Base-by-base conservation (phyloP, 2,113 vertebrate species). In the Sylvicapra grimmia region DNA sequence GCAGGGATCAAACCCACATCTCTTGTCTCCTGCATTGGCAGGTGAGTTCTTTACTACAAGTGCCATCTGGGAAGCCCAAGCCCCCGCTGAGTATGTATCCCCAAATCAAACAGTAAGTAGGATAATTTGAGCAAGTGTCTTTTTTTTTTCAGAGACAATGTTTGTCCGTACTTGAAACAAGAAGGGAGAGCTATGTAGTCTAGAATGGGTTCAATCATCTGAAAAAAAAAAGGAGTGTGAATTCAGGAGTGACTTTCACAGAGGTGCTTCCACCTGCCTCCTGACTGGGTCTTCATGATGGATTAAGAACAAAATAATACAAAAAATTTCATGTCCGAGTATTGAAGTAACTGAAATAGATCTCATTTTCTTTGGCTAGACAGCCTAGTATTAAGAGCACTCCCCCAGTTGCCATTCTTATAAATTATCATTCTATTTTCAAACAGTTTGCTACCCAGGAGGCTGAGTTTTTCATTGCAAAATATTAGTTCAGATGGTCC, bases 341-440 rank as follows among this genome's bases (percentile, higher is more conserved):
- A 72, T 19, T n/a, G 58, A 95, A 93, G 44, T 89, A 53, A 80
- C 31, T 72, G 95, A 15, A 91, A 51, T 44, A 89, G 44, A 92
- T 56, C 33, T 94, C 47, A 58, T 90, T 93, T 95, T 93, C 47
- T 84, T 63, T 33, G 6, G 15, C 65, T 27, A 63, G 77, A 80
- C 3, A 80, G 44, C n/a, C 27, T 44, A 53, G 11, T 85, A 95
- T 29, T 75, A 97, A 93, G 33, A 56, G 29, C 19, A 82, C 93
- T 97, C 85, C 40, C 36, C 61, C 36, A 93, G 11, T 0, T 93
- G 77, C 27, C 19, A 40, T 88, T 91, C 82, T 85, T 86, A 86
- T 58, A 86, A 97, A 92, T 93, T 86, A 63, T 80, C 25, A 44
- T 92, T 85, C 54, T 86, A 84, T 96, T 93, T 88, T 89, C 77